These are phyloP conservation scores for Brachirus orientalis DNA, from an alignment of 2,113 vertebrate genomes.

Conservation along the genomic window DNA sequence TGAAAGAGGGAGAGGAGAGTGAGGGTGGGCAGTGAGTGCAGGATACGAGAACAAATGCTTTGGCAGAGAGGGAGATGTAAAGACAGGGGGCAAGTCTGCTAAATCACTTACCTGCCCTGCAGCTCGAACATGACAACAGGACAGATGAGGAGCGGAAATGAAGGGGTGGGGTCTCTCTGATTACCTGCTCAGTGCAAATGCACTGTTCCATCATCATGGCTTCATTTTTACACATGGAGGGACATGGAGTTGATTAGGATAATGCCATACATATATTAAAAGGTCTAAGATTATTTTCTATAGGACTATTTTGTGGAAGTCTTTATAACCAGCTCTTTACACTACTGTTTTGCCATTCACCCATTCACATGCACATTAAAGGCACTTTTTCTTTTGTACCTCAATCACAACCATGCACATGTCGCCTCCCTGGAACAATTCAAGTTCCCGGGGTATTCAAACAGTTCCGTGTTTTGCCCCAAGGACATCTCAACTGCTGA, in stretches of 20 bases:
- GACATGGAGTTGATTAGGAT: no score
- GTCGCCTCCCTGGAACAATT: no score
- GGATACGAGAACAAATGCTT: conserved; percentile 20
- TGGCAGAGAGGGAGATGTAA: not conserved
- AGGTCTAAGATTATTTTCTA: no score
- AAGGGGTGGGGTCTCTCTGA: conserved; percentile 10
- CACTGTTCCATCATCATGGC: not conserved
- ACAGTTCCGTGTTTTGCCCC: no score
- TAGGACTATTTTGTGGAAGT: no score
- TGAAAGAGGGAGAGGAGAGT: conserved; percentile 17
- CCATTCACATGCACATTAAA: no score
- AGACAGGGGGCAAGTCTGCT: conserved; percentile 30
- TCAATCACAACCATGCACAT: no score
- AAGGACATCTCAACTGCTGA: no score
- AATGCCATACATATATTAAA: not conserved
- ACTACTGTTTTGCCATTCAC: no score
- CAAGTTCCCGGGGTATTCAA: no score
- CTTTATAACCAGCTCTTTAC: no score
- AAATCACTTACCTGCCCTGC: conserved; percentile 48
- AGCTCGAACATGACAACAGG: not conserved
- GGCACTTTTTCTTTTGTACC: no score
- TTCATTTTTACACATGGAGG: not conserved
- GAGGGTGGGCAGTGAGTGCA: not conserved
- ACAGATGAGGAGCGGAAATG: not conserved
- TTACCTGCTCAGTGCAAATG: conserved; percentile 23